A percentile compares a stretch with the other conserved stretches of the same genome.
Evolutionary conservation across 2,113 vertebrate species (phyloP).

Genomic region (Cheilinus undulatus): DNA sequence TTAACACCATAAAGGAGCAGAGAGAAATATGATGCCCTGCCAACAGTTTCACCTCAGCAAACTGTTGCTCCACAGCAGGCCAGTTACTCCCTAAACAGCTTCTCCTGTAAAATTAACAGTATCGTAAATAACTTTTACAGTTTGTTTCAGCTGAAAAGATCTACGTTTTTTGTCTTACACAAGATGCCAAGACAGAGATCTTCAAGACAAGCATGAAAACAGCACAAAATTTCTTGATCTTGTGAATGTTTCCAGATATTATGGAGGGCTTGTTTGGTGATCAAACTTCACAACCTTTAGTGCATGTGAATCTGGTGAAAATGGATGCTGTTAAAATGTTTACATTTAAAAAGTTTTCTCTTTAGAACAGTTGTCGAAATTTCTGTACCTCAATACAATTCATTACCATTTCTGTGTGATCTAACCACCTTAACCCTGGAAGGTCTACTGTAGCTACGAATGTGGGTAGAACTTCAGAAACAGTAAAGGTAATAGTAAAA

Average conservation of each 20-base stretch:
- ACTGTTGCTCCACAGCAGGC: background rate
- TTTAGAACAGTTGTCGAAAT: no score
- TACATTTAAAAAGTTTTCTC: no score
- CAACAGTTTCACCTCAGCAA: background rate
- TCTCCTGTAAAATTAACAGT: background rate
- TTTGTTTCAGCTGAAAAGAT: background rate
- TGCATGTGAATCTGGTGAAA: background rate
- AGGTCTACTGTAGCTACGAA: no score
- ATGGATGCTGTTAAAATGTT: no score
- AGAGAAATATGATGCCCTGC: no score
- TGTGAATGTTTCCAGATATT: slow-evolving; percentile 6
- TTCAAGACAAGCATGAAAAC: background rate
- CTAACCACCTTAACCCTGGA: no score
- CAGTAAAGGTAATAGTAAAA: no score
- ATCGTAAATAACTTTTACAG: background rate
- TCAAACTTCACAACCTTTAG: background rate
- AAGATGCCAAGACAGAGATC: background rate
- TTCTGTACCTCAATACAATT: no score
- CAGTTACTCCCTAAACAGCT: background rate
- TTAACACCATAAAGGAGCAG: no score
- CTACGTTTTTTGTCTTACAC: background rate
- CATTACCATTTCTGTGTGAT: no score
- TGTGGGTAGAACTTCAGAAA: no score
- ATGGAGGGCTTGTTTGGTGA: background rate
- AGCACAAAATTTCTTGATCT: background rate